Base-by-base conservation (phyloP, 2,888 invertebrate species). In the Cryptocephalus primarius region DNA sequence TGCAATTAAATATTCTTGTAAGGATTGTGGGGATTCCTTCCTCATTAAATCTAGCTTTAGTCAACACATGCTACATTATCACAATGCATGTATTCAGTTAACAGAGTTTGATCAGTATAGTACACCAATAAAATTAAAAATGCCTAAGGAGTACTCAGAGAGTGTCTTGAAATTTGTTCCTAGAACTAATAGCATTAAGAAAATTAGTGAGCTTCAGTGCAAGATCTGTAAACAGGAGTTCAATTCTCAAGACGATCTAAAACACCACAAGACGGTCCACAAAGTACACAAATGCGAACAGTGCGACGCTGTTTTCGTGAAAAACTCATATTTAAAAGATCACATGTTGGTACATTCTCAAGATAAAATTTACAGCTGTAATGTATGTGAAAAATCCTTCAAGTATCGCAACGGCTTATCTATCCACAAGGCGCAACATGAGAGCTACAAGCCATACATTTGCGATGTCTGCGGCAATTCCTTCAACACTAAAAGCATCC, bases 401-500 rank as follows among this genome's bases (percentile, higher is more conserved):
- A 55, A 58, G 34, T 53, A 60, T 32, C 49, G 62, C n/a, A 60
- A 62, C 1, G 59, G 59, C 39, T 48, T 62, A 34, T 50, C 55
- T 13, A 57, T 60, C 43, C 63, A 63, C 44, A 55, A 55, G 44
- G 54, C 56, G 22, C 54, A 60, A 8, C 63, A 63, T 46, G 55
- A 60, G 11, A 55, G 61, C 50, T 62, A 60, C 1, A 52, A 57
- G 36, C 52, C 57, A 42, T 58, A 57, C 33, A 54, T 61, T 39
- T 64, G 64, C 39, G 63, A 63, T 36, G 44, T 55, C 8, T 64
- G 64, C 42, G 64, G 63, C 4, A 51, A 58, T 39, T 56, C 55
- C 22, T 63, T 64, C 46, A 64, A 61, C 12, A 60, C 60, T 38
- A 55, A 53, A 38, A 56, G 57, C 33, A 62, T 62, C 11, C 45